Evolutionary conservation across 1,140 invertebrate genomes (phyloP).

Genomic region (Bombus superbus): DNA sequence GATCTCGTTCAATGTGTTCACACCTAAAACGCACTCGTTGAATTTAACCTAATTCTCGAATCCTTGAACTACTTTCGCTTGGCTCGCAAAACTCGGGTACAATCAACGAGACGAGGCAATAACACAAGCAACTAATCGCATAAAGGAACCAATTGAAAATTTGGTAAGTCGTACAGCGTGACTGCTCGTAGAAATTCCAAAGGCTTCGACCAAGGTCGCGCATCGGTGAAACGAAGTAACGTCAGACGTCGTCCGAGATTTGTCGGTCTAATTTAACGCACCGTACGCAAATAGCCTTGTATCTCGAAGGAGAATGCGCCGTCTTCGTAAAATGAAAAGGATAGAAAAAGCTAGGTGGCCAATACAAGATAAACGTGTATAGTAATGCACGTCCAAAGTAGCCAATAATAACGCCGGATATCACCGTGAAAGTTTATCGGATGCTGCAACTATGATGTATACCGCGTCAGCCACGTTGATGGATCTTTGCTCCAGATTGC

Average conservation of each 20-base stretch:
- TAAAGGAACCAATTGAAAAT: no score
- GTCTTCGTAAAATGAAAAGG: background rate
- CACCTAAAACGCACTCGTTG: no score
- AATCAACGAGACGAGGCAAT: no score
- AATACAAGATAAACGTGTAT: constrained; percentile 53
- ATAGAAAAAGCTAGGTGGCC: background rate
- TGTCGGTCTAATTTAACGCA: background rate
- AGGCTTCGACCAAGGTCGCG: no score
- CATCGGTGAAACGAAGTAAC: no score
- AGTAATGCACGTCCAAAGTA: constrained; percentile 48
- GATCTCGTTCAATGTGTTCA: no score
- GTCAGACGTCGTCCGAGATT: background rate
- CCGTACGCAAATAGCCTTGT: no score
- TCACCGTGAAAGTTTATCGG: constrained; percentile 61
- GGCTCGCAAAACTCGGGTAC: no score
- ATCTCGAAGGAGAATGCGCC: constrained; percentile 9
- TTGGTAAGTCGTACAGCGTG: no score
- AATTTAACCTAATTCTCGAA: no score
- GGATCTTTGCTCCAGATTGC: constrained; percentile 41
- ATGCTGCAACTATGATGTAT: constrained; percentile 54
- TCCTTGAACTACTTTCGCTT: no score
- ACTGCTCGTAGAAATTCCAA: background rate
- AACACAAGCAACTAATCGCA: no score
- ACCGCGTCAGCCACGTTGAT: constrained; percentile 46
- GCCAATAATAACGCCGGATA: constrained; percentile 63